Evolutionary conservation across 2,113 vertebrate genomes (phyloP).

Genomic region (Corynorhinus townsendii): DNA sequence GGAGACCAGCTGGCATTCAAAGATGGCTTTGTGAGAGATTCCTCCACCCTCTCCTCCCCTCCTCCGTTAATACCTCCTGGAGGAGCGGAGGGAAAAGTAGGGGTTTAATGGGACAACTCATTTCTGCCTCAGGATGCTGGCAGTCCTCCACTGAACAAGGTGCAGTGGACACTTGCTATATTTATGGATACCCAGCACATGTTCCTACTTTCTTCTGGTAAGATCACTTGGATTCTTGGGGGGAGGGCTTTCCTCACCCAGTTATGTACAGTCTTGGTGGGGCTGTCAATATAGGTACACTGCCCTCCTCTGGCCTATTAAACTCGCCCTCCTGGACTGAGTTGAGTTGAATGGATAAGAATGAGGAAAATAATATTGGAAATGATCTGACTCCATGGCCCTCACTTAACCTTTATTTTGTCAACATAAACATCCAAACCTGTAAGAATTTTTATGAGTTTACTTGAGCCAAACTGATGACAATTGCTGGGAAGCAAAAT

Average conservation of each 20-base stretch:
- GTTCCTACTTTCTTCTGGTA: background rate
- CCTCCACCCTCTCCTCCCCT: background rate
- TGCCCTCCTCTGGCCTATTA: background rate
- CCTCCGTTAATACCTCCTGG: background rate
- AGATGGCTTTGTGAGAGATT: background rate
- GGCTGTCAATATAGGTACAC: background rate
- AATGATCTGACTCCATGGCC: background rate
- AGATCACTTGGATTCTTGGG: background rate
- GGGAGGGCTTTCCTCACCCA: background rate
- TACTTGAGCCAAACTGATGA: background rate
- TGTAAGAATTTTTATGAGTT: background rate
- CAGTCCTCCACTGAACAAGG: background rate
- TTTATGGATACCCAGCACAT: background rate
- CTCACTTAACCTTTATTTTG: background rate
- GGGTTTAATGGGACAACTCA: background rate
- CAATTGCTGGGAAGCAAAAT: background rate
- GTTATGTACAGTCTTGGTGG: background rate
- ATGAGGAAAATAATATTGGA: background rate
- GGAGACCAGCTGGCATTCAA: background rate
- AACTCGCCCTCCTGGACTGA: background rate
- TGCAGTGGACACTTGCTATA: background rate
- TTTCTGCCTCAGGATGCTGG: slow-evolving; percentile 22
- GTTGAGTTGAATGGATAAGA: background rate
- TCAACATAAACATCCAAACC: background rate
- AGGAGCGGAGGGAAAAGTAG: background rate